Evolutionary conservation across 2,113 vertebrate species (phyloP).

Genomic region (Oenanthe melanoleuca): DNA sequence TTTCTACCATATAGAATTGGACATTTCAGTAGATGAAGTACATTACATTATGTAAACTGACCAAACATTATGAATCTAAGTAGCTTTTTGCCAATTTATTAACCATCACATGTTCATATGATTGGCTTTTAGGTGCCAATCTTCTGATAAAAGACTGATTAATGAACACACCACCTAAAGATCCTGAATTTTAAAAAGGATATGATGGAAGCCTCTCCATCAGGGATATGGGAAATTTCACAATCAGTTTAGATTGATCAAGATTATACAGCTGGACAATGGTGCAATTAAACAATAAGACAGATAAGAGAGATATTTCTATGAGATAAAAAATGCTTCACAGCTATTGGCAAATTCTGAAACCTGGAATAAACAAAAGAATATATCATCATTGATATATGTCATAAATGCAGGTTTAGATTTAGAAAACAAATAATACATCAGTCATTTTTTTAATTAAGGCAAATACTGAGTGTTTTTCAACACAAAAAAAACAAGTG

Average conservation of each 20-base stretch:
- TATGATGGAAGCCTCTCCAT: background rate
- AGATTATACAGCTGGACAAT: background rate
- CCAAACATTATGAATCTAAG: background rate
- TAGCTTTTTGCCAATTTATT: background rate
- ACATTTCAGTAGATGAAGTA: background rate
- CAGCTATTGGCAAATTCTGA: background rate
- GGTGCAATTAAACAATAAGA: background rate
- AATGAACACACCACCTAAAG: background rate
- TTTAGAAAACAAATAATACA: background rate
- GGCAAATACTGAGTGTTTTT: background rate
- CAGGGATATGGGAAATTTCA: background rate
- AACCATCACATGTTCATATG: rapidly evolving
- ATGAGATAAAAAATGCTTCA: background rate
- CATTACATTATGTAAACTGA: background rate
- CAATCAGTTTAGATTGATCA: background rate
- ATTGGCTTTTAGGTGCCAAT: background rate
- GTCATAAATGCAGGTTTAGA: background rate
- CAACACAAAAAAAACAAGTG: background rate
- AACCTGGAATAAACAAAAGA: background rate
- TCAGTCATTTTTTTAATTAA: background rate
- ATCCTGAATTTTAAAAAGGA: background rate
- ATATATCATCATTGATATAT: background rate
- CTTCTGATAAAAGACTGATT: background rate
- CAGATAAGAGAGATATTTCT: background rate
- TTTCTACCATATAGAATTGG: background rate